phyloP scores from a whole-genome alignment of 2,113 vertebrate species.

The Heloderma charlesbogerti region DNA sequence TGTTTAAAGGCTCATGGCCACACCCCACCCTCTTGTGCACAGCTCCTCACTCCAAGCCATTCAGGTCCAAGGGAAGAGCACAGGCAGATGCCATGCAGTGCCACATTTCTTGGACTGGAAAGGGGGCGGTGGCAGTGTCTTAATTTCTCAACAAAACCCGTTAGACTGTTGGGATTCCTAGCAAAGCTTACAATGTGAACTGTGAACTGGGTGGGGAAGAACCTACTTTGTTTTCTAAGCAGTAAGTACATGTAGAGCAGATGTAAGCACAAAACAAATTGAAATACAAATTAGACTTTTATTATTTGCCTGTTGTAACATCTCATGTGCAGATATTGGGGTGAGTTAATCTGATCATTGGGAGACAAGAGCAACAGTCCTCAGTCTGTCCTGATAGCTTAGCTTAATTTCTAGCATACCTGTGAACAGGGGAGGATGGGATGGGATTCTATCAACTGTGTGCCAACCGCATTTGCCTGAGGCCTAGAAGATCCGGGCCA shows the following conservation, averaged over 20 bases:
- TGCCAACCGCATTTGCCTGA: slow-evolving; percentile 52
- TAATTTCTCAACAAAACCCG: slow-evolving; percentile 86
- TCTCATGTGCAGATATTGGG: slow-evolving; percentile 63
- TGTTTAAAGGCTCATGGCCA: slow-evolving; percentile 76
- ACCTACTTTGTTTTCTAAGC: slow-evolving; percentile 85
- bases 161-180: slow-evolving; percentile 87
- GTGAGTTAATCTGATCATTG: slow-evolving; percentile 76
- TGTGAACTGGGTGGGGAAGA: slow-evolving; percentile 81
- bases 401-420: slow-evolving; percentile 71
- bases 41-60: slow-evolving; percentile 53
- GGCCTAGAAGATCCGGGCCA: slow-evolving; percentile 65
- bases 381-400: slow-evolving; percentile 73
- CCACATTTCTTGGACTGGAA: slow-evolving; percentile 84
- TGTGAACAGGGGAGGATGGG: slow-evolving; percentile 50
- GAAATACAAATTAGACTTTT: slow-evolving; percentile 74
- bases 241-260: slow-evolving; percentile 80
- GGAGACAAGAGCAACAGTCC: slow-evolving; percentile 77
- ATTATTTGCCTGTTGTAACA: slow-evolving; percentile 75
- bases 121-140: slow-evolving; percentile 68
- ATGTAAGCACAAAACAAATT: slow-evolving; percentile 81
- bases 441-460: slow-evolving; percentile 56
- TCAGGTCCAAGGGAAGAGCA: slow-evolving; percentile 48
- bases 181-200: slow-evolving; percentile 84
- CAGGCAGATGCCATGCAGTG: slow-evolving; percentile 76
- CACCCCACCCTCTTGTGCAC: slow-evolving; percentile 57